A percentile compares a stretch with the other conserved stretches of the same genome.
phyloP scores from a whole-genome alignment of 2,113 vertebrate species.

The Hippocampus comes region DNA sequence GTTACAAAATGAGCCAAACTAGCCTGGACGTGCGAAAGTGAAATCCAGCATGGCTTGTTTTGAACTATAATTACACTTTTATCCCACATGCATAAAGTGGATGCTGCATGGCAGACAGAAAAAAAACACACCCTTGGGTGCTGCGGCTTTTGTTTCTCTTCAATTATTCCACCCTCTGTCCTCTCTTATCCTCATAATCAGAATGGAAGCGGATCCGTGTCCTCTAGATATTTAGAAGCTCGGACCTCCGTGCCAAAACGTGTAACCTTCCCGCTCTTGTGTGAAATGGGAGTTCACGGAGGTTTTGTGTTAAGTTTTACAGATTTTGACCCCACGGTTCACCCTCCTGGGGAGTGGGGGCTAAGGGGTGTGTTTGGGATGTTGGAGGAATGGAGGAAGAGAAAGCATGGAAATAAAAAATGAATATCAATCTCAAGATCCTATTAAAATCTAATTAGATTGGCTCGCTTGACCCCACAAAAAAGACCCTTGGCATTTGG shows the following conservation, averaged over 20 bases:
- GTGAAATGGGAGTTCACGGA: constrained; percentile 27
- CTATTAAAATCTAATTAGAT: constrained; percentile 50
- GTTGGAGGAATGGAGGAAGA: not conserved
- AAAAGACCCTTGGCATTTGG: constrained; percentile 25
- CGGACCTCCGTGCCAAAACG: constrained; percentile 47
- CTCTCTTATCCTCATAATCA: constrained; percentile 41
- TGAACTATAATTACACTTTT: constrained; percentile 41
- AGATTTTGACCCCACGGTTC: constrained; percentile 40
- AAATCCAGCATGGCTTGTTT: constrained; percentile 30
- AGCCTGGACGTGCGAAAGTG: constrained; percentile 48
- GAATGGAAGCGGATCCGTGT: constrained; percentile 49
- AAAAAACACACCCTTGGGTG: constrained; percentile 36
- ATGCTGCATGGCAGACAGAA: constrained; percentile 19
- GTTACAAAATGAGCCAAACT: constrained; percentile 36
- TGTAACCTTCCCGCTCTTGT: constrained; percentile 50
- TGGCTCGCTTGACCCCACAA: constrained; percentile 42
- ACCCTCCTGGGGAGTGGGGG: constrained; percentile 7
- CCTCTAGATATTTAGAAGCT: constrained; percentile 62
- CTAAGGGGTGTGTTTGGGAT: constrained; percentile 7
- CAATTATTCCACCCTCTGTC: constrained; percentile 59
- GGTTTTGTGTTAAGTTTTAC: not conserved
- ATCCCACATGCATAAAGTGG: constrained; percentile 32
- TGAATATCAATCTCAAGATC: constrained; percentile 2
- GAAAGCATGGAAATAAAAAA: not conserved
- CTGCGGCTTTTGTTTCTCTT: constrained; percentile 47